Evolutionary conservation across 1,140 invertebrate genomes (phyloP), one percentile per base, ranked within the genome.

Genomic region (Hycleus phaleratus): DNA sequence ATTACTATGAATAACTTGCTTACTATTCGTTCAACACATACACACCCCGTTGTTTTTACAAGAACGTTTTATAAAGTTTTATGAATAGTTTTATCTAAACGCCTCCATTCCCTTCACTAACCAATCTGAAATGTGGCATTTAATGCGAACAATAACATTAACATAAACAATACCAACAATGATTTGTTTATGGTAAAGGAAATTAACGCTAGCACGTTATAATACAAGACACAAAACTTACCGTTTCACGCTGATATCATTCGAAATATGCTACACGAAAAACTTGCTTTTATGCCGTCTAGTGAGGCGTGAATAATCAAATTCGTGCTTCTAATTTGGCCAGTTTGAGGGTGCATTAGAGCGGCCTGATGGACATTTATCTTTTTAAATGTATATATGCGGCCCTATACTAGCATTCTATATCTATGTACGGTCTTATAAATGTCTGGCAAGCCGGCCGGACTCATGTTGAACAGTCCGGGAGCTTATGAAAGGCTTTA

Each of bases 1-100:
- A 61, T 63, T 61, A 63, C 55, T 60, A 64, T 64, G 62, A 64
- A 64, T 62, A 62, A 61, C 59, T 62, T 64, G 56, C 58, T 59
- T 63, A 64, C 62, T 40, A 55, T 66, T 64, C 59, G 46, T 45
- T 18, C 18, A 18, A 18, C 18, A 18, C 32, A 7, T 32, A 32
- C 32, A 4, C 32, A 7, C 32, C 32, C 32, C 32, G 4, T 18
- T 18, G 18, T 18, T 18, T 18, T 32, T 32, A 32, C 32, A 32
- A 7, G 58, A 49, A n/a, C 39, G 50, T 61, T 61, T 53, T 54
- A 51, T 51, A 38, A 49, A 51, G 39, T 53, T 58, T 61, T 58
- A 53, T 58, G 56, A 53, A 47, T 58, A 50, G 49, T 47, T 52
- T 53, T 56, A 58, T 54, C 49, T 51, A 46, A 32, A 53, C 55